Percentiles rank a stretch among this genome's conserved stretches.
Conservation (phyloP, 92 coral and sea anemone species). For the Palythoa heliodiscus region DNA sequence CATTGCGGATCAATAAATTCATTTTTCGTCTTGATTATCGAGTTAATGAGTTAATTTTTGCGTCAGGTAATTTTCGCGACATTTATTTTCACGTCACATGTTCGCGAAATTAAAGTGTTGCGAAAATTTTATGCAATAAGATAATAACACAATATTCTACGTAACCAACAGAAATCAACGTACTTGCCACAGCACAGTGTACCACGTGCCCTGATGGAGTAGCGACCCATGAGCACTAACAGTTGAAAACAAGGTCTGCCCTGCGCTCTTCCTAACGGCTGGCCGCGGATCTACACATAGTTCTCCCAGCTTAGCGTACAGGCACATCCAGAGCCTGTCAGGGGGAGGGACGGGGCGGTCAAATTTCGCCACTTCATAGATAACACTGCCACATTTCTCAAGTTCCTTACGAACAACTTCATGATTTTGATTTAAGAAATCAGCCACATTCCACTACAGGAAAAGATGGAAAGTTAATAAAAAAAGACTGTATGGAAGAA, state of each 20-base stretch:
- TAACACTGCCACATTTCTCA: slow-evolving; percentile 54
- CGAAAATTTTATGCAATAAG: too few relatives aligned
- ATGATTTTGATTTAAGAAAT: slow-evolving; percentile 93
- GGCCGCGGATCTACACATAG: slow-evolving; percentile 99
- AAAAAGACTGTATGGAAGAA: background rate
- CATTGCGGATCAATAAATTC: too few relatives aligned
- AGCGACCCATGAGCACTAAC: slow-evolving; percentile 95
- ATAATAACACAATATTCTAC: slow-evolving; percentile 65
- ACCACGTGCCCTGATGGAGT: slow-evolving; percentile 92
- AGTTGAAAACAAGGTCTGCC: slow-evolving; percentile 98
- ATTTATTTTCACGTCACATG: too few relatives aligned
- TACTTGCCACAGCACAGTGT: slow-evolving; percentile 95
- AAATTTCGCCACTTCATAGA: slow-evolving; percentile 70
- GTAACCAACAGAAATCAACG: slow-evolving; percentile 16
- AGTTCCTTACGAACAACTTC: slow-evolving; percentile 84
- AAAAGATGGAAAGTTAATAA: background rate
- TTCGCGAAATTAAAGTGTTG: too few relatives aligned
- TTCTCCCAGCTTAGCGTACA: slow-evolving; percentile 94
- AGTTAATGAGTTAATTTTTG: too few relatives aligned
- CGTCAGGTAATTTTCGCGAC: too few relatives aligned
- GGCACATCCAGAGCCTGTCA: slow-evolving; percentile 98
- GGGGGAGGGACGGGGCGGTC: slow-evolving; percentile 93
- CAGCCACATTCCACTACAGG: slow-evolving; percentile 96
- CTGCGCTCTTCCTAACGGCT: slow-evolving; percentile 98
- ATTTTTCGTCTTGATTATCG: too few relatives aligned